A percentile compares a stretch with the other conserved stretches of the same genome.
Conservation (phyloP, 2,797 vertebrate species). For the Danio choprae region DNA sequence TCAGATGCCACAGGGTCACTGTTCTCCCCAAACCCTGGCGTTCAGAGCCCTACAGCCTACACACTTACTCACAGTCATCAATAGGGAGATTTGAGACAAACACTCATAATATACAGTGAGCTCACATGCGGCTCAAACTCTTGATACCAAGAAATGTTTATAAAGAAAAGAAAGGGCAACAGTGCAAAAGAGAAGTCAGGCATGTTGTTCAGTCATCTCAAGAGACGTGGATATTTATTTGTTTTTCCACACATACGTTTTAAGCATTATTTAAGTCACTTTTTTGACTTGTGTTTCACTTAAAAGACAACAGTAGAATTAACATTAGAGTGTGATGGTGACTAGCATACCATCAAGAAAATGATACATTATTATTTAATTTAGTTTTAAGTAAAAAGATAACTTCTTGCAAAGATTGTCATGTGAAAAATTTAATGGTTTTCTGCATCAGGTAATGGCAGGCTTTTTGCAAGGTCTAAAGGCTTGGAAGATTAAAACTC, state of each 20-base stretch:
- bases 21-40: slow-evolving; percentile 25
- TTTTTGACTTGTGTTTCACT: neutral
- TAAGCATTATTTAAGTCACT: neutral
- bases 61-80: slow-evolving; percentile 17
- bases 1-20: slow-evolving; percentile 32
- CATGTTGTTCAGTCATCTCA: neutral
- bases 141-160: slow-evolving; percentile 16
- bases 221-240: neutral
- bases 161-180: neutral
- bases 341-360: neutral
- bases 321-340: neutral
- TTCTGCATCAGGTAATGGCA: too few relatives aligned
- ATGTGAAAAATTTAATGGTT: too few relatives aligned
- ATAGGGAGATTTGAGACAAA: slow-evolving; percentile 24
- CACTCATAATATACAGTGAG: slow-evolving; percentile 13
- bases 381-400: neutral
- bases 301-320: neutral
- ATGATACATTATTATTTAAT: neutral
- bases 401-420: neutral
- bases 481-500: too few relatives aligned
- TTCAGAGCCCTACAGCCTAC: slow-evolving; percentile 29
- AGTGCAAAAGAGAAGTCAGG: neutral
- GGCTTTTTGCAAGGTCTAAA: too few relatives aligned
- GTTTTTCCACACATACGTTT: neutral
- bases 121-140: slow-evolving; percentile 10